Percentiles rank a stretch among this genome's conserved stretches.
Conservation (phyloP, 2,113 vertebrate species). For the Lanius collurio region DNA sequence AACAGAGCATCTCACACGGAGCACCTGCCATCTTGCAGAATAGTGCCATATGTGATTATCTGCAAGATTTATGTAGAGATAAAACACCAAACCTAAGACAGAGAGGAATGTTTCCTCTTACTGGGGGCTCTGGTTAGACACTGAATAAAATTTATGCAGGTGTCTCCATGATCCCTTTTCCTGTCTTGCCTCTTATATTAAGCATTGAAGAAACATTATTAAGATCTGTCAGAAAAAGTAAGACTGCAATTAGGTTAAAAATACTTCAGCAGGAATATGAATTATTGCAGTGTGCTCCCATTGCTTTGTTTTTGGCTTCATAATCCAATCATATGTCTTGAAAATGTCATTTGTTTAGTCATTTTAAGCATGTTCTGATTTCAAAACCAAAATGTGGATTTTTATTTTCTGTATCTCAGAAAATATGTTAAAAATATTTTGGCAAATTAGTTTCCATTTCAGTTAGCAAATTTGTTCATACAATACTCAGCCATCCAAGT, state of each 20-base stretch:
- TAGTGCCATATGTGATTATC: neutral
- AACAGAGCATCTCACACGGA: slow-evolving; percentile 9
- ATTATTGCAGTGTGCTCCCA: neutral
- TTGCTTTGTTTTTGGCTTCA: neutral
- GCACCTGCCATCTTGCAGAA: slow-evolving; percentile 38
- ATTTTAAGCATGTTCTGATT: neutral
- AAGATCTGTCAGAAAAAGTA: neutral
- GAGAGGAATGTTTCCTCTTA: neutral
- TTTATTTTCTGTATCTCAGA: neutral
- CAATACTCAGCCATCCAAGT: neutral
- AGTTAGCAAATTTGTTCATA: neutral
- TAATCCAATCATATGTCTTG: neutral
- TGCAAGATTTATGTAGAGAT: neutral
- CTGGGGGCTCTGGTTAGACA: neutral
- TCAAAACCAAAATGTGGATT: neutral
- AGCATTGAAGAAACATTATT: neutral
- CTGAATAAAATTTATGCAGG: neutral
- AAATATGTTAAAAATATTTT: neutral
- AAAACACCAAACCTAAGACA: neutral
- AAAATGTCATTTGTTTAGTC: neutral
- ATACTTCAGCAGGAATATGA: neutral
- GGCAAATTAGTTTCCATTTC: neutral
- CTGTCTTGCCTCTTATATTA: neutral
- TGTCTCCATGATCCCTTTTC: neutral
- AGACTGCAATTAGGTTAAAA: neutral